Base-by-base conservation (phyloP, 1,140 invertebrate species). In the Ips nitidus region DNA sequence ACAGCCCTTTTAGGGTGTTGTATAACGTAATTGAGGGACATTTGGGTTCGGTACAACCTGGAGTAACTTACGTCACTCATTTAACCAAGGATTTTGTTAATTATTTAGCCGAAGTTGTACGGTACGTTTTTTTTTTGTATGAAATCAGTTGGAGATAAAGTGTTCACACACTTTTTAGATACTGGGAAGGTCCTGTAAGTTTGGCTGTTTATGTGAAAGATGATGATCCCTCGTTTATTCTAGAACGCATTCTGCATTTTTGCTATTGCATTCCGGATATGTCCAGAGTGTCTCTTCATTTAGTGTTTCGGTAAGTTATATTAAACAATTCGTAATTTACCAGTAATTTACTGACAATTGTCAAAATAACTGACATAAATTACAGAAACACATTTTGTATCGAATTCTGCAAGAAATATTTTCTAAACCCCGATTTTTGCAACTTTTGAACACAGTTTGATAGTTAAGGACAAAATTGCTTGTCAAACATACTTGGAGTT, bases 121-220 rank as follows among this genome's bases (percentile, higher is more conserved):
- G 79, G 74, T 80, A 84, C 45, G 71, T 73, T 41, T 40, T 37
- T 3, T 36, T 37, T 61, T n/a, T 40, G 8, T 50, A 42, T 64
- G n/a, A 39, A 36, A 53, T 4, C 43, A 8, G n/a, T 65, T 55
- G n/a, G 45, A 8, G 22, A 8, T 3, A 22, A 3, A 0, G 45
- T 45, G 45, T 50, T 3, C 22, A 22, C 22, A 22, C 22, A 50
- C 43, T 45, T 75, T 74, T 86, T 2, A 83, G 80, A 72, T 80
- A 85, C 72, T 90, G 91, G 91, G 87, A 91, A 71, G 91, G 90
- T 2, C 89, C 88, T 0, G 82, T 93, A 3, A 91, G 89, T 73
- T 80, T 93, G 1, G 84, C 91, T 5, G 84, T 90, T 1, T 93
- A 89, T 79, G 86, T 88, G 22, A 90, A 90, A 1, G 84, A 86